Evolutionary conservation across 2,888 invertebrate genomes (phyloP).

Genomic region (Lottia gigantea): DNA sequence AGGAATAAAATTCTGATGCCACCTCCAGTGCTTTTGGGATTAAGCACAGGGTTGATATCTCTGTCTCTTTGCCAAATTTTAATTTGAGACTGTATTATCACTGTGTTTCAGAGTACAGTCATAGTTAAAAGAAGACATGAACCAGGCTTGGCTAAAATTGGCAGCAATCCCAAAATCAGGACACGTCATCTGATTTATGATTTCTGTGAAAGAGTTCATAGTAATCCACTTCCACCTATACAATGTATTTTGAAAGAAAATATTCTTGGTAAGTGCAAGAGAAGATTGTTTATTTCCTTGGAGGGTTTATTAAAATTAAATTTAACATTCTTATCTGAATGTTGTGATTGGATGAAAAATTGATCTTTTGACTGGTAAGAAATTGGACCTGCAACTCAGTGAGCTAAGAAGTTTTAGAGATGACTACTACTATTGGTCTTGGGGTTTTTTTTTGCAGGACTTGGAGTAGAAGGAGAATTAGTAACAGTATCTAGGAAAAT

Average conservation of each 20-base stretch:
- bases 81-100: too few relatives aligned
- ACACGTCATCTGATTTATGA: background rate
- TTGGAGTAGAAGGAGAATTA: background rate
- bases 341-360: too few relatives aligned
- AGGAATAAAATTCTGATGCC: too few relatives aligned
- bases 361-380: too few relatives aligned
- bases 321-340: too few relatives aligned
- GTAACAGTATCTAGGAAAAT: background rate
- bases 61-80: too few relatives aligned
- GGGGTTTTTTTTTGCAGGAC: background rate
- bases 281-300: too few relatives aligned
- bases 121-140: background rate
- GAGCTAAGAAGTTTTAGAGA: too few relatives aligned
- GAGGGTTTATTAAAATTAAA: too few relatives aligned
- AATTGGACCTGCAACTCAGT: too few relatives aligned
- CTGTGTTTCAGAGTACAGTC: background rate
- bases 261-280: background rate
- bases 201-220: background rate
- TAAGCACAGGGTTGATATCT: too few relatives aligned
- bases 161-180: background rate
- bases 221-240: background rate
- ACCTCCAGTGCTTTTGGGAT: too few relatives aligned
- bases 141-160: background rate
- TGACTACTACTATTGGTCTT: background rate
- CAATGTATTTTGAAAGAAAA: background rate